Conservation (phyloP, 2,888 invertebrate species). For the Caradrina clavipalpis region DNA sequence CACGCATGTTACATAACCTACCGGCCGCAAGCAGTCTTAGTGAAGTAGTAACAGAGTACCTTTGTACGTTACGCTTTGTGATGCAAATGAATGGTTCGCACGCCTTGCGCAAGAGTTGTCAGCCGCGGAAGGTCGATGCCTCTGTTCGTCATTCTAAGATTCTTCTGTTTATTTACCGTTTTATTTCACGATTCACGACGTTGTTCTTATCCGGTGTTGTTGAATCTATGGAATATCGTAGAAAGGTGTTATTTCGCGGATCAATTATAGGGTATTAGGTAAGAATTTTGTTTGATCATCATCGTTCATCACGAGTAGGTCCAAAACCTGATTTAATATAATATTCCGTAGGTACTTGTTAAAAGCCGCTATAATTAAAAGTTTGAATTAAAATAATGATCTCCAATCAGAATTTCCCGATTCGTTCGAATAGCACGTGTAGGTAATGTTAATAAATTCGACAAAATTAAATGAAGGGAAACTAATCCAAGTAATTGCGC, state of each 20-base stretch:
- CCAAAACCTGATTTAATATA: neutral
- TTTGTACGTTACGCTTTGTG: slow-evolving; percentile 65
- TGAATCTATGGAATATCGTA: slow-evolving; percentile 2
- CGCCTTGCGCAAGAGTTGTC: slow-evolving; percentile 64
- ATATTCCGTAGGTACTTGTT: neutral
- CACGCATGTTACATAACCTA: slow-evolving; percentile 43
- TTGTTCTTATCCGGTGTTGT: slow-evolving; percentile 8
- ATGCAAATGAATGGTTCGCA: slow-evolving; percentile 68
- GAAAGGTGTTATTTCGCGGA: slow-evolving; percentile 8
- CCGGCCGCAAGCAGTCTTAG: slow-evolving; percentile 26
- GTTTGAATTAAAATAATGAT: slow-evolving; percentile 20
- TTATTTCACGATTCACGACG: slow-evolving; percentile 12
- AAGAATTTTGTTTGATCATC: slow-evolving; percentile 1
- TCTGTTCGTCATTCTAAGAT: slow-evolving; percentile 57
- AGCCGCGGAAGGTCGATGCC: slow-evolving; percentile 67
- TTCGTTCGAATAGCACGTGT: neutral
- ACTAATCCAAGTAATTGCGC: slow-evolving; percentile 44
- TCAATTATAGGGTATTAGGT: slow-evolving; percentile 4
- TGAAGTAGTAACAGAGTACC: slow-evolving; percentile 47
- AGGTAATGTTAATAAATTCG: slow-evolving; percentile 26
- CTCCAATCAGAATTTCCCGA: slow-evolving; percentile 20
- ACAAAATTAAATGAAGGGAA: slow-evolving; percentile 40
- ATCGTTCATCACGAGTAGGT: neutral
- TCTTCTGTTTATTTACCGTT: slow-evolving; percentile 54
- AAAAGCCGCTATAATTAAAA: slow-evolving; percentile 8